These are phyloP conservation scores for Ctenopoma kingsleyae DNA, from an alignment of 2,797 vertebrate species.

Conservation along the genomic window DNA sequence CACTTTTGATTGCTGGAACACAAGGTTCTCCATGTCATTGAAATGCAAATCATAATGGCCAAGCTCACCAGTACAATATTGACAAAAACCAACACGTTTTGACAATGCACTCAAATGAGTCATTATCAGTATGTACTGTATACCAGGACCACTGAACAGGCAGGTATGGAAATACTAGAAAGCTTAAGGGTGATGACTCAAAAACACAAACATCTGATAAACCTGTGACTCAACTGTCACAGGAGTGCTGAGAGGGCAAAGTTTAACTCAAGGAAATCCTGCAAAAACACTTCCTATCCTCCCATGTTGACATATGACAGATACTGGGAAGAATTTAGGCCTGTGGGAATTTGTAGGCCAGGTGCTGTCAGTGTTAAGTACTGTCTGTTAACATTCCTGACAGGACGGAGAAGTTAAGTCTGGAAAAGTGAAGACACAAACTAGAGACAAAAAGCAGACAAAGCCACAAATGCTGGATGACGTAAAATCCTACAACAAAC, in stretches of 20 bases:
- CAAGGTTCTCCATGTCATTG: background rate
- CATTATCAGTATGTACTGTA: background rate
- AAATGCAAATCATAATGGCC: background rate
- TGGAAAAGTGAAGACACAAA: background rate
- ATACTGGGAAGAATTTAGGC: slow-evolving; percentile 14
- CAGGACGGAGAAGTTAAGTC: background rate
- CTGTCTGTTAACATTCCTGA: slow-evolving; percentile 34
- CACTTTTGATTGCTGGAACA: background rate
- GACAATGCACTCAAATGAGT: slow-evolving; percentile 19
- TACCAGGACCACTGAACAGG: background rate
- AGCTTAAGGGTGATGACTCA: background rate
- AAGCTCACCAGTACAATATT: background rate
- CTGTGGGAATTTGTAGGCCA: slow-evolving; percentile 56
- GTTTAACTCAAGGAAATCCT: slow-evolving; percentile 73
- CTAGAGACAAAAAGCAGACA: background rate
- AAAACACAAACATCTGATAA: slow-evolving; percentile 51
- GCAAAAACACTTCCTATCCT: slow-evolving; percentile 58
- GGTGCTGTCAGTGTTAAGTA: slow-evolving; percentile 24
- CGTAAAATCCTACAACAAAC: background rate
- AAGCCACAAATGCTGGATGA: background rate
- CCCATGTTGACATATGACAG: slow-evolving; percentile 41
- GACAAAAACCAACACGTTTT: background rate
- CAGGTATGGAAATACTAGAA: background rate
- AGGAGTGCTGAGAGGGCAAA: slow-evolving; percentile 38
- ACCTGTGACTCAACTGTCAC: slow-evolving; percentile 8